Evolutionary conservation across 2,113 vertebrate genomes (phyloP).

Genomic region (Phoxinus phoxinus): DNA sequence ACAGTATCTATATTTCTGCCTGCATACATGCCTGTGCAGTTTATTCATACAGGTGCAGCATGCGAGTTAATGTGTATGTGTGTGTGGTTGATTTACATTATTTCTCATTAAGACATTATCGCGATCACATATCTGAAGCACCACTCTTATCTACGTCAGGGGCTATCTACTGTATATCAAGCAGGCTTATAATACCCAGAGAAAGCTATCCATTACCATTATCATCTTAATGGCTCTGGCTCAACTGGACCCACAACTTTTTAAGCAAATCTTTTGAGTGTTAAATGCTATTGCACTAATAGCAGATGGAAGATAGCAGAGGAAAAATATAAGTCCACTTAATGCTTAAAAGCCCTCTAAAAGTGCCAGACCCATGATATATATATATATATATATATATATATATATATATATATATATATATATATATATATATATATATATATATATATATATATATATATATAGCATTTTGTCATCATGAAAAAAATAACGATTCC

Average conservation of each 20-base stretch:
- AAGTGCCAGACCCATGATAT: too few species aligned
- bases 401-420: too few species aligned
- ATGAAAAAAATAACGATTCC: too few species aligned
- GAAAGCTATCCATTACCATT: not conserved
- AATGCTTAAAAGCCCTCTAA: not conserved
- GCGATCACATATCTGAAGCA: not conserved
- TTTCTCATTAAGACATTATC: not conserved
- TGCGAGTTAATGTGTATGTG: not conserved
- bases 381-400: too few species aligned
- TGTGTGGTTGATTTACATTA: slow-evolving; percentile 1
- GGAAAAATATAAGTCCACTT: not conserved
- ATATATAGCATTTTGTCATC: too few species aligned
- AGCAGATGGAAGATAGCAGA: not conserved
- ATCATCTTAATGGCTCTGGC: not conserved
- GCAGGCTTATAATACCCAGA: not conserved
- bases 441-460: too few species aligned
- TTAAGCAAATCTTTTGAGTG: not conserved
- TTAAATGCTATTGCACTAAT: not conserved
- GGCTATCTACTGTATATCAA: not conserved
- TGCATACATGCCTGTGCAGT: not conserved
- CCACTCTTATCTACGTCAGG: not conserved
- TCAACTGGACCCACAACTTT: not conserved
- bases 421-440: too few species aligned
- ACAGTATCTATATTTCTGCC: not conserved
- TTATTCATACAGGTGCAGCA: not conserved